Evolutionary conservation across 2,888 invertebrate genomes (phyloP).

Genomic region (Actias luna): DNA sequence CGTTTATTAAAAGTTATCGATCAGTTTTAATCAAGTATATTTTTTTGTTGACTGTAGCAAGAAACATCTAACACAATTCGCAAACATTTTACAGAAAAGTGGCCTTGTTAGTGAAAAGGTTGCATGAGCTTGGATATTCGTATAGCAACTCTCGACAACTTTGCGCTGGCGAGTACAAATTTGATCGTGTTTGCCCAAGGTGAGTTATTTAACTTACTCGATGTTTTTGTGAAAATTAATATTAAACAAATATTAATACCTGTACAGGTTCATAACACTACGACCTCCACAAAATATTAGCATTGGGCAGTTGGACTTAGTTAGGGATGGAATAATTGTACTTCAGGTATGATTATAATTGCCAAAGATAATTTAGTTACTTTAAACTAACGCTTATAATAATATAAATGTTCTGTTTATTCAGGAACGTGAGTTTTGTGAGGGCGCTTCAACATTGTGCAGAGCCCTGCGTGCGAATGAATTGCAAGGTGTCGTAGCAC

Average conservation of each 20-base stretch:
- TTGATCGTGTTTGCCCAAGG: slow-evolving; percentile 83
- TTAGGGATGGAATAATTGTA: slow-evolving; percentile 70
- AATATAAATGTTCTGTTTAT: background rate
- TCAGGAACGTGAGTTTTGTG: slow-evolving; percentile 90
- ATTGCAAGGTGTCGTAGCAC: slow-evolving; percentile 87
- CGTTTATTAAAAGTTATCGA: too few relatives aligned
- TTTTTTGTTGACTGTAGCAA: too few relatives aligned
- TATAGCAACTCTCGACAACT: slow-evolving; percentile 68
- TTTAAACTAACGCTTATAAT: background rate
- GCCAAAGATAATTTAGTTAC: background rate
- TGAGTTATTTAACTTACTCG: slow-evolving; percentile 28
- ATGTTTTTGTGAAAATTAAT: background rate
- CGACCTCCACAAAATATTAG: slow-evolving; percentile 60
- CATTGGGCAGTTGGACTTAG: slow-evolving; percentile 65
- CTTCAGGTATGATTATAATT: slow-evolving; percentile 56
- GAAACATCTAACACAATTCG: background rate
- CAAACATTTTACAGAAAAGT: slow-evolving; percentile 58
- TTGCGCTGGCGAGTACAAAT: slow-evolving; percentile 75
- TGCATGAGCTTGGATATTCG: slow-evolving; percentile 68
- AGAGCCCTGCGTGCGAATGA: slow-evolving; percentile 84
- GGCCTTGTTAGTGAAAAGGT: slow-evolving; percentile 65
- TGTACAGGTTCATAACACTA: slow-evolving; percentile 74
- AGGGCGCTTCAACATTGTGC: slow-evolving; percentile 89
- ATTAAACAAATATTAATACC: slow-evolving; percentile 5
- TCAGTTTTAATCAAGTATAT: too few relatives aligned